Conservation (phyloP, 2,113 vertebrate genomes). For the Prietella phreatophila region DNA sequence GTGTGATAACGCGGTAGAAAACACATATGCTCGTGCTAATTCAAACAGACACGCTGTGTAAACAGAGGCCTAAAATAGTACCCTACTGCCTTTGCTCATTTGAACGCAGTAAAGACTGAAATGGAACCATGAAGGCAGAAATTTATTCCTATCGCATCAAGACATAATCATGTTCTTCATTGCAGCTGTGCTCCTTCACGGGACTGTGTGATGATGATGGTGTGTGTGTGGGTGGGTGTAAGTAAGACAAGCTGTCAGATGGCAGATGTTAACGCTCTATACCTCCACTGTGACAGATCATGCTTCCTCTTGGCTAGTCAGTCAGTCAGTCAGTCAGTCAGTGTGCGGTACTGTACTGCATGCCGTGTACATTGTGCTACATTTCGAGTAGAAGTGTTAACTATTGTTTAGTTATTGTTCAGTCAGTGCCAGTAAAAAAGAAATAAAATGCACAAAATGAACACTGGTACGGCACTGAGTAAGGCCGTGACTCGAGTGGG, state of each 20-base stretch:
- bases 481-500: background rate
- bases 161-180: constrained; percentile 51
- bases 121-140: constrained; percentile 40
- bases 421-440: background rate
- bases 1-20: constrained; percentile 63
- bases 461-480: background rate
- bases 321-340: constrained; percentile 30
- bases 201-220: background rate
- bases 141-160: constrained; percentile 37
- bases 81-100: constrained; percentile 47
- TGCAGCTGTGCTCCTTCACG: background rate
- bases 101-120: constrained; percentile 58
- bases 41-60: constrained; percentile 61
- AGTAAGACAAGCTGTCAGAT: constrained; percentile 24
- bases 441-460: background rate
- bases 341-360: background rate
- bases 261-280: constrained; percentile 4
- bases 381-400: background rate
- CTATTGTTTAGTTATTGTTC: background rate
- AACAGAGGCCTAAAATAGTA: constrained; percentile 64
- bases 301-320: constrained; percentile 14
- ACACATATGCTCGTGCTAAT: constrained; percentile 62
- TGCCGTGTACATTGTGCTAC: background rate
- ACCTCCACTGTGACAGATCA: background rate
- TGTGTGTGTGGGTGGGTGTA: background rate